phyloP scores from a whole-genome alignment of 2,888 invertebrate genomes.

The Phortica magna region DNA sequence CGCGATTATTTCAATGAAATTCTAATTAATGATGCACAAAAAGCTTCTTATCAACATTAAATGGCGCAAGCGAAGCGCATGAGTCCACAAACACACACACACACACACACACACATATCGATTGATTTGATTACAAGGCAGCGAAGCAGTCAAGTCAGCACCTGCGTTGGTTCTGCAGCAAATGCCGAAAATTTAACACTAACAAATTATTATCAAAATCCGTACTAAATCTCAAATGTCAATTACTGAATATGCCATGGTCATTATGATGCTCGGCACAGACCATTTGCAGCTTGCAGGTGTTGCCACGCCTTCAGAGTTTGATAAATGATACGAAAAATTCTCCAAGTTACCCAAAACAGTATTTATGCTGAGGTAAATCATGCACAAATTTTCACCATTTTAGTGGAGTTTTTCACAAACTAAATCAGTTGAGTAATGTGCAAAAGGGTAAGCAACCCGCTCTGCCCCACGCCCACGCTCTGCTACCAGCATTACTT shows the following conservation, averaged over 20 bases:
- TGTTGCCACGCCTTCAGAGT: conserved; percentile 5
- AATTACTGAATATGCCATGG: conserved; percentile 17
- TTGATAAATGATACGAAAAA: conserved; percentile 64
- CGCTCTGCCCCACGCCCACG: too few species aligned
- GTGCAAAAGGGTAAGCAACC: too few species aligned
- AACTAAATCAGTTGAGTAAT: not conserved
- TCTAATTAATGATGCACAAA: conserved; percentile 14
- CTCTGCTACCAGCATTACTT: not conserved
- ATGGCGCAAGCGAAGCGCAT: not conserved
- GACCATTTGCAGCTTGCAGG: not conserved
- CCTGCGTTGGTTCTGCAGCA: not conserved
- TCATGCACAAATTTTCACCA: conserved; percentile 54
- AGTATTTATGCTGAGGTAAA: conserved; percentile 63
- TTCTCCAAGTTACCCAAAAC: conserved; percentile 54
- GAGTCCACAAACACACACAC: not conserved
- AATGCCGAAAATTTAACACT: too few species aligned
- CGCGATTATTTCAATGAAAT: not conserved
- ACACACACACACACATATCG: not conserved
- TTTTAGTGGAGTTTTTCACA: not conserved
- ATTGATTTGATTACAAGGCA: not conserved
- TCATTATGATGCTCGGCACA: not conserved
- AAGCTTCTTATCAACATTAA: not conserved
- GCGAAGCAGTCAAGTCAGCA: not conserved
- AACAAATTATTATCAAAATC: not conserved
- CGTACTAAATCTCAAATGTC: conserved; percentile 28